Base-by-base conservation (phyloP, 2,113 vertebrate species). In the Rhipidura dahli region DNA sequence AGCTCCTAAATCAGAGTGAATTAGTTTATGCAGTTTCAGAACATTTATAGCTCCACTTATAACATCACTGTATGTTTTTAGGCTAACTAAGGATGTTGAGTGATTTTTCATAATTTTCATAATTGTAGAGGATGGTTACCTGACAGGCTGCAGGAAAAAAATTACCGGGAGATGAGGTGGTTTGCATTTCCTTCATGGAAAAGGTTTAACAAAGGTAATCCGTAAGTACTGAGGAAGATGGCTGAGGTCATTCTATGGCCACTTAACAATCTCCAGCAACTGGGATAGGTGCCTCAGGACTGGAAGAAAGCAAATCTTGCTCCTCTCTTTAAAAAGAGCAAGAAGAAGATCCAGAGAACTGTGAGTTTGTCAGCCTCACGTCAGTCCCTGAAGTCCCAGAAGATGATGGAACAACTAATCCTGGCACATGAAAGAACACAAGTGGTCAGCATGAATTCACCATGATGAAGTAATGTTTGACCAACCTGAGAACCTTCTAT, bases 11-110 rank as follows among this genome's bases (percentile, higher is more conserved):
- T 50, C 31, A 95, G 73, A 96, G 75, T 22, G 30, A 97, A 63
- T 93, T 95, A 84, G 47, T 92, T 95, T 87, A 89, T 49, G 42
- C 69, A 45, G 27, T 89, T 95, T 94, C n/a, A 73, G 50, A 91
- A 64, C 19, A 72, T 50, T 85, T 93, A 90, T 69, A 96, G 35
- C n/a, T 79, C 73, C 51, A 44, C 49, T 77, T 90, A 77, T 33
- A 89, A 22, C 7, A 83, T 83, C 73, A 64, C 50, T 45, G 11
- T 60, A 20, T 50, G 8, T 57, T 89, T 68, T 90, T 56, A 64
- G 19, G 35, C 8, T 93, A 69, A 65, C 49, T 39, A 83, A 47
- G 39, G 13, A 47, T 45, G 7, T 6, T 7, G 49, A 53, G 3
- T 27, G 30, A 49, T 82, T 89, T 81, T 71, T 77, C 44, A 13